phyloP scores from a whole-genome alignment of 2,113 vertebrate species.

The Lichenostomus cassidix region DNA sequence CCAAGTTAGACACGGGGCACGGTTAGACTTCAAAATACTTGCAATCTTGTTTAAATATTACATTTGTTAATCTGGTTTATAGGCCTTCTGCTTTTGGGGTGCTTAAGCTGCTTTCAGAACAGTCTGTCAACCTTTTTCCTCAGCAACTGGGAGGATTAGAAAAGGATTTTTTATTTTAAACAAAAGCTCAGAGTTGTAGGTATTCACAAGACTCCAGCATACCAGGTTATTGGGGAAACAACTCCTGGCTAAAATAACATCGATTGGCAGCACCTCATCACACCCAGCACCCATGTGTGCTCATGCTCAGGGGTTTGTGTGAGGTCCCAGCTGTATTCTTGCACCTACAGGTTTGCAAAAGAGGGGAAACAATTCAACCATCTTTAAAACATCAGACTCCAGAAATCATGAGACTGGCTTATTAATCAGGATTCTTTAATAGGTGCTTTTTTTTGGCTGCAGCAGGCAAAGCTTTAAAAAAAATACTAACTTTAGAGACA shows the following conservation, averaged over 20 bases:
- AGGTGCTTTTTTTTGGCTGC: background rate
- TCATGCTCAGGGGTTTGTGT: background rate
- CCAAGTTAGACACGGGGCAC: background rate
- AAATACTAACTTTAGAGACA: background rate
- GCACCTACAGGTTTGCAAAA: background rate
- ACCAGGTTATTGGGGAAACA: background rate
- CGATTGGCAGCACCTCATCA: background rate
- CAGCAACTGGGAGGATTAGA: background rate
- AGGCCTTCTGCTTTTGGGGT: background rate
- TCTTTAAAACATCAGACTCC: background rate
- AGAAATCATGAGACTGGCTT: background rate
- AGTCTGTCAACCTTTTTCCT: background rate
- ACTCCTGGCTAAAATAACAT: background rate
- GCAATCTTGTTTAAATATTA: background rate
- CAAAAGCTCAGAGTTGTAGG: background rate
- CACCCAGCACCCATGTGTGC: background rate
- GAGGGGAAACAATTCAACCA: background rate
- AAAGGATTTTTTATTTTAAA: background rate
- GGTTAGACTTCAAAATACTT: background rate
- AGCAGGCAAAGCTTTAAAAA: background rate
- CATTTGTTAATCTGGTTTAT: constrained; percentile 3
- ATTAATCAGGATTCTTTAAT: background rate
- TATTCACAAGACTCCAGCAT: background rate
- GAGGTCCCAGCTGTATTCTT: background rate
- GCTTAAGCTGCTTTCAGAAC: background rate